phyloP scores from a whole-genome alignment of 2,113 vertebrate genomes.

The Anoura caudifer region DNA sequence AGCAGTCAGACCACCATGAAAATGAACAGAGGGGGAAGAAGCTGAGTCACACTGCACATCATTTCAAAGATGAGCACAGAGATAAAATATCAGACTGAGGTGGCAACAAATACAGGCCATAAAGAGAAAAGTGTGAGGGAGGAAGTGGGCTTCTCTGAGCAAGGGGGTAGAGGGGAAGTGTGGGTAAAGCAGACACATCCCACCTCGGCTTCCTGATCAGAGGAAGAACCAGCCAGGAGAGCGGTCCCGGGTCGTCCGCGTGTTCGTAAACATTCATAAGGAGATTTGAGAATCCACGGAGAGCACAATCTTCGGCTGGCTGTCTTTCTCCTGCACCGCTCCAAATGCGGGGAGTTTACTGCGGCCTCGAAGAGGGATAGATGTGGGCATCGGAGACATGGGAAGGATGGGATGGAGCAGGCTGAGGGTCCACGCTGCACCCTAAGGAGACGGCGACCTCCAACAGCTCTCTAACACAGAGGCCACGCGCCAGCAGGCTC shows the following conservation, averaged over 20 bases:
- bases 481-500: neutral
- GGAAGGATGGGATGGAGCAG: neutral
- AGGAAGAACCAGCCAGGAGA: neutral
- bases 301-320: neutral
- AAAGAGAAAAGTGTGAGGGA: neutral
- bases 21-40: neutral
- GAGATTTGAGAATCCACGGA: neutral
- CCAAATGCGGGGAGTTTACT: neutral
- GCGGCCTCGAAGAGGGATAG: neutral
- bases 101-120: neutral
- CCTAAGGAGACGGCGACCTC: neutral
- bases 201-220: neutral
- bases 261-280: neutral
- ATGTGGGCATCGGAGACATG: neutral
- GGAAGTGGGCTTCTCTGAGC: neutral
- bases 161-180: too few species aligned
- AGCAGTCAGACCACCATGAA: neutral
- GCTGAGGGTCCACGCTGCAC: neutral
- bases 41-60: neutral
- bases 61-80: neutral
- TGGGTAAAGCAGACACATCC: accelerated
- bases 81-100: neutral
- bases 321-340: neutral
- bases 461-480: neutral
- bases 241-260: accelerated